Base-by-base conservation (phyloP, 2,113 vertebrate genomes). In the Struthio camelus region DNA sequence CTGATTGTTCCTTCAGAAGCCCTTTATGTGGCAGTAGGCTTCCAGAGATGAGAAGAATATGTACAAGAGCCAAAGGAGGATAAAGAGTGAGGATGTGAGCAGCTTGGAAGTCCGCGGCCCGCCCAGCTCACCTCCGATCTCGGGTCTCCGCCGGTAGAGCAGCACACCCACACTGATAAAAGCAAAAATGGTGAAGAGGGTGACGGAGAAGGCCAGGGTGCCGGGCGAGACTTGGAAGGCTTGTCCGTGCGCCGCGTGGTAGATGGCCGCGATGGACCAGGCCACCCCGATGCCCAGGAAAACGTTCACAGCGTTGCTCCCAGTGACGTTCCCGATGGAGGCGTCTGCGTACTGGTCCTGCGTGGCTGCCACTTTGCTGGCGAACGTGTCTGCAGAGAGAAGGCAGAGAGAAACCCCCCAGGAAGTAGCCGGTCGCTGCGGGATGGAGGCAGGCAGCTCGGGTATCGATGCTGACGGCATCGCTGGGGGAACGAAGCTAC, bases 141-240 rank as follows among this genome's bases (percentile, higher is more conserved):
- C 98, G 0, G 99, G 99, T 95, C 99, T 98, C 93, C 99, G 99
- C 54, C 99, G 98, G 95, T 99, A 99, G 94, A 99, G 98, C 89
- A 99, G 99, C 84, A 99, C 99, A 4, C 98, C 99, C 85, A 99
- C 98, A 88, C 98, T 99, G 97, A 99, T 98, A 95, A 99, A 99
- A 98, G 99, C 99, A 91, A 99, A 99, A 96, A 99, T 99, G 97
- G 99, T 99, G 98, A 99, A 99, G 97, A 99, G 98, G 19, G 99
- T 99, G 98, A 99, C 99, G 0, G 99, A 99, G 98, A 99, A 99
- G 85, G 99, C 99, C 92, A 99, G 97, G 0, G 99, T 99, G 84
- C 99, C 99, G 0, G 99, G 99, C 24, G 99, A 97, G 58, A 99
- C 99, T 79, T 72, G 96, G 97, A 99, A 99, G 62, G 97, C 72